A percentile compares a stretch with the other conserved stretches of the same genome.
phyloP scores from a whole-genome alignment of 2,888 invertebrate genomes.

The Branchellion lobata region DNA sequence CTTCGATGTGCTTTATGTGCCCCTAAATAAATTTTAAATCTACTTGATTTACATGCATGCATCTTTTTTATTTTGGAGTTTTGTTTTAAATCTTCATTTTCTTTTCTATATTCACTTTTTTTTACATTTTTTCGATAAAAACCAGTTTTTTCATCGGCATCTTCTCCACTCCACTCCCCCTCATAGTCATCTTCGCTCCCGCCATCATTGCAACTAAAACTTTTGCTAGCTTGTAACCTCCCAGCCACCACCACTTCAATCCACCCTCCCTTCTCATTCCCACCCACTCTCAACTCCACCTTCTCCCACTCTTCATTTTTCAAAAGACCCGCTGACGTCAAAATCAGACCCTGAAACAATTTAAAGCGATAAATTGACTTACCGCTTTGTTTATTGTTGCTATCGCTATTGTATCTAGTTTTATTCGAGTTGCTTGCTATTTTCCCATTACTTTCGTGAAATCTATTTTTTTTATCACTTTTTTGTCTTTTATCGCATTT shows the following conservation, averaged over 20 bases:
- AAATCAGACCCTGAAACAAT: neutral
- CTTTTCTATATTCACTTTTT: neutral
- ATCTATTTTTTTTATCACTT: neutral
- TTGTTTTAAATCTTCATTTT: neutral
- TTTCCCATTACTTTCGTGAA: neutral
- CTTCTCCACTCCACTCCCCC: neutral
- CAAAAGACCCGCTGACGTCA: neutral
- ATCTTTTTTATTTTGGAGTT: neutral
- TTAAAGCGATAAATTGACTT: neutral
- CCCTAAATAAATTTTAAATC: slow-evolving; percentile 12
- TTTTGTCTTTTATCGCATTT: neutral
- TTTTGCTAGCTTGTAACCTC: slow-evolving; percentile 2
- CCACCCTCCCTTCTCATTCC: neutral
- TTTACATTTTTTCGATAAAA: neutral
- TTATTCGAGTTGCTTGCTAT: neutral
- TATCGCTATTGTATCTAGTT: neutral
- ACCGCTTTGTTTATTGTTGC: neutral
- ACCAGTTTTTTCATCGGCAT: too few species aligned
- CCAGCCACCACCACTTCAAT: neutral
- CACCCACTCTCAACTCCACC: neutral
- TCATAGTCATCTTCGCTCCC: neutral
- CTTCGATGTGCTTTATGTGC: neutral
- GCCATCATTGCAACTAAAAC: slow-evolving; percentile 5
- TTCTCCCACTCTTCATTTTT: slow-evolving; percentile 12
- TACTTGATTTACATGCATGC: neutral